Percentiles rank a stretch among this genome's conserved stretches.
These are phyloP conservation scores for Dermochelys coriacea DNA, from an alignment of 2,797 vertebrate genomes.

Conservation along the genomic window DNA sequence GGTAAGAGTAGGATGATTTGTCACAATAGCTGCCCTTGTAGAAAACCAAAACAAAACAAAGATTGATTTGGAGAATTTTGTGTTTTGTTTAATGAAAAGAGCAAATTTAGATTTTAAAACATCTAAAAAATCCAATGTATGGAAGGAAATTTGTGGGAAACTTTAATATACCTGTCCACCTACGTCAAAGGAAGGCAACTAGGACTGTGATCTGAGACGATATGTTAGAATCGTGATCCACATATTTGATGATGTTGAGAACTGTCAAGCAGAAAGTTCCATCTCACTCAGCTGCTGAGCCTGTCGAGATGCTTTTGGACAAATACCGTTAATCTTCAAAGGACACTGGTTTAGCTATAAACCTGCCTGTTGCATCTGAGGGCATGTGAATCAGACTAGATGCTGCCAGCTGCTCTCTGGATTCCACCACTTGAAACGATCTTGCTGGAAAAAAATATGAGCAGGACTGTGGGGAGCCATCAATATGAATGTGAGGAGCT, in stretches of 20 bases:
- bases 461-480: not conserved
- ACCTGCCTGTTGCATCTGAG: not conserved
- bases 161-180: not conserved
- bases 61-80: not conserved
- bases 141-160: not conserved
- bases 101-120: not conserved
- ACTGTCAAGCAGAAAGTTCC: not conserved
- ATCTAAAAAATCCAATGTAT: not conserved
- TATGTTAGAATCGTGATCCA: not conserved
- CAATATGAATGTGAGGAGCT: not conserved
- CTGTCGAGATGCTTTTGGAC: constrained; percentile 20
- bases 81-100: fast-evolving
- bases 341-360: constrained; percentile 24
- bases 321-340: constrained; percentile 18
- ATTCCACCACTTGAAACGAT: constrained; percentile 51
- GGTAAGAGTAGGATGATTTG: not conserved
- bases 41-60: not conserved
- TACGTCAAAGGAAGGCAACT: not conserved
- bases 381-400: constrained; percentile 23
- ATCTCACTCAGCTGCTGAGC: constrained; percentile 25
- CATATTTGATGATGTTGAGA: not conserved
- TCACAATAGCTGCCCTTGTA: not conserved
- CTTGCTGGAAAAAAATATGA: constrained; percentile 17
- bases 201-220: not conserved
- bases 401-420: constrained; percentile 19